Base-by-base conservation (phyloP, 2,113 vertebrate species). In the Microcebus jonahi region DNA sequence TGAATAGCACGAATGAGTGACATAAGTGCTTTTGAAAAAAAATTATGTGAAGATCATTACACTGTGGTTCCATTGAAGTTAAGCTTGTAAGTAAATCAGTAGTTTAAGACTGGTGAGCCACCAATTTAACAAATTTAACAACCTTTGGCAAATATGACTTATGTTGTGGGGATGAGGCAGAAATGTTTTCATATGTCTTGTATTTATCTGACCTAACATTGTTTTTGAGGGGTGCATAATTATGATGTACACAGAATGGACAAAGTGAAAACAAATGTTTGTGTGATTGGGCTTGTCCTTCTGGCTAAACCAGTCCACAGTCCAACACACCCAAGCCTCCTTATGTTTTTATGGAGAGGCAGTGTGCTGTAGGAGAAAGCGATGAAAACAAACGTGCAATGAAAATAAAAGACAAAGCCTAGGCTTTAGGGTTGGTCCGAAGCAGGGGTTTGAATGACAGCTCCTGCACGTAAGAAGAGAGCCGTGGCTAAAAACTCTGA, bases 181-280 rank as follows among this genome's bases (percentile, higher is more conserved):
- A 89, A 57, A 76, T 34, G 27, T n/a, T 96, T 63, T 61, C 79
- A 17, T 50, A n/a, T 80, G 45, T 53, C 79, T 55, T 73, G 23
- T 65, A 18, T 91, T 91, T 80, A 86, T 93, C 55, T 97, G 67
- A 82, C 55, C 45, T 75, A 71, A 36, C 0, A 0, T 45, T 42
- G 83, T 57, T 90, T 88, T 55, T 81, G 88, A 87, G 34, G 53
- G 63, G 31, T 81, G 34, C 14, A 48, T 13, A 75, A 75, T 90
- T 88, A 79, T 11, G 20, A 91, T 91, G 91, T 50, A 31, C 55
- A 31, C n/a, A 75, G 91, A 76, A 82, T 5, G 31, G 68, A 83
- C 61, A 88, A n/a, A 94, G 61, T 6, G 70, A 57, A 94, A 92
- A 92, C 68, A 88, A 77, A 45, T 87, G 71, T 63, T 90, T 88